Evolutionary conservation across 2,113 vertebrate genomes (phyloP).

Genomic region (Cygnus atratus): DNA sequence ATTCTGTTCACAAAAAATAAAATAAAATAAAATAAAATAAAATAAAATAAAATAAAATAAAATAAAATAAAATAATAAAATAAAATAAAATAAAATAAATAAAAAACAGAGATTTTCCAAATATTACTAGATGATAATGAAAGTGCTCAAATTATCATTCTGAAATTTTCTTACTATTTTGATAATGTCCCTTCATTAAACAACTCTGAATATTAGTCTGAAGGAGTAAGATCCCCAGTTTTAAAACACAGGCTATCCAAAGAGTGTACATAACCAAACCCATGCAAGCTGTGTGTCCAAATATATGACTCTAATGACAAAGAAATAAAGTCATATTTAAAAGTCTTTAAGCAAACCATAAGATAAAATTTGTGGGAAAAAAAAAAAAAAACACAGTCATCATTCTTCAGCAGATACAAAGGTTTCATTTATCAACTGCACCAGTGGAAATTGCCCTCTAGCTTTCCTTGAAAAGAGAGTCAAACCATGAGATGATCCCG

Average conservation of each 20-base stretch:
- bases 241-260: not conserved
- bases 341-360: not conserved
- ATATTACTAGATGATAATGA: not conserved
- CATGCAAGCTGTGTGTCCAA: not conserved
- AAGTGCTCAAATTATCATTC: not conserved
- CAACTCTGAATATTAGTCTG: not conserved
- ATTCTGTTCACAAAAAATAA: constrained; percentile 14
- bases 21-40: not conserved
- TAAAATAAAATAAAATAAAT: not conserved
- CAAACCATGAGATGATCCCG: not conserved
- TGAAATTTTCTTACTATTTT: not conserved
- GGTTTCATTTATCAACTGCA: not conserved
- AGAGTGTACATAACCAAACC: not conserved
- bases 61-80: not conserved
- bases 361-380: not conserved
- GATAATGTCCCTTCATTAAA: not conserved
- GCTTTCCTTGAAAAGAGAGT: not conserved
- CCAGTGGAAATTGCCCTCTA: not conserved
- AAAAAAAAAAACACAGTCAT: not conserved
- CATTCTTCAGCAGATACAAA: constrained; percentile 4
- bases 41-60: not conserved
- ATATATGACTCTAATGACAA: not conserved
- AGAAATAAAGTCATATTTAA: not conserved
- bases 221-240: not conserved
- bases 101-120: not conserved